Conservation (phyloP, 2,797 vertebrate genomes). For the Paguma larvata region DNA sequence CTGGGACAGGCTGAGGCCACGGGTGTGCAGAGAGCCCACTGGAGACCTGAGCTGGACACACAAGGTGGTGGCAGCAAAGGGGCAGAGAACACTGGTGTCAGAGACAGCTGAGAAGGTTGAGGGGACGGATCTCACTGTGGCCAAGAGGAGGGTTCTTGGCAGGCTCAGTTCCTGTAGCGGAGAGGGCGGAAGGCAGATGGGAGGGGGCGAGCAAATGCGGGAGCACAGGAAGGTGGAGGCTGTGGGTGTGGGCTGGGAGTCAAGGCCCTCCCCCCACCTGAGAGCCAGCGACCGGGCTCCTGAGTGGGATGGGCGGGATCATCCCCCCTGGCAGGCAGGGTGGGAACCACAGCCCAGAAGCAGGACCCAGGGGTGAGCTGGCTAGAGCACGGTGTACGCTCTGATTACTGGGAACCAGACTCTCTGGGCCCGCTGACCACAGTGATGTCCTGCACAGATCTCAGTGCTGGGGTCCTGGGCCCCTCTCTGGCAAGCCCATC, state of each 20-base stretch:
- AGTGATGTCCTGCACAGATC: background rate
- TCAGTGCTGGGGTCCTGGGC: background rate
- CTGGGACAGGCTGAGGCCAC: background rate
- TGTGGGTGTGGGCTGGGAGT: conserved; percentile 45
- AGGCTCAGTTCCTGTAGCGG: conserved; percentile 70
- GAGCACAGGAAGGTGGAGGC: conserved; percentile 74
- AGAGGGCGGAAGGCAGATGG: conserved; percentile 80
- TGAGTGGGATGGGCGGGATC: background rate
- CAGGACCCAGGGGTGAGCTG: background rate
- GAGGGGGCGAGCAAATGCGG: conserved; percentile 67
- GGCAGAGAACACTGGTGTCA: background rate
- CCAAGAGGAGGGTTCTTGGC: conserved; percentile 75
- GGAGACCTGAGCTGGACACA: background rate
- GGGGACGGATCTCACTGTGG: background rate
- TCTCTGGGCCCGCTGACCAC: background rate
- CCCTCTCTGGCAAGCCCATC: background rate
- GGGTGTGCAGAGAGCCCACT: background rate
- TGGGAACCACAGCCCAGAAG: background rate
- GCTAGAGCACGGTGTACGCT: background rate
- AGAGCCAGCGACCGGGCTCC: background rate
- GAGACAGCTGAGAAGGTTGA: background rate
- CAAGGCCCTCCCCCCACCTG: conserved; percentile 24
- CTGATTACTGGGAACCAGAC: background rate
- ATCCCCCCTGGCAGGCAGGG: background rate
- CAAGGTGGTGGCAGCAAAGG: background rate